A percentile compares a stretch with the other conserved stretches of the same genome.
These are phyloP conservation scores for Dryobates pubescens DNA, from an alignment of 2,797 vertebrate species.

Conservation along the genomic window DNA sequence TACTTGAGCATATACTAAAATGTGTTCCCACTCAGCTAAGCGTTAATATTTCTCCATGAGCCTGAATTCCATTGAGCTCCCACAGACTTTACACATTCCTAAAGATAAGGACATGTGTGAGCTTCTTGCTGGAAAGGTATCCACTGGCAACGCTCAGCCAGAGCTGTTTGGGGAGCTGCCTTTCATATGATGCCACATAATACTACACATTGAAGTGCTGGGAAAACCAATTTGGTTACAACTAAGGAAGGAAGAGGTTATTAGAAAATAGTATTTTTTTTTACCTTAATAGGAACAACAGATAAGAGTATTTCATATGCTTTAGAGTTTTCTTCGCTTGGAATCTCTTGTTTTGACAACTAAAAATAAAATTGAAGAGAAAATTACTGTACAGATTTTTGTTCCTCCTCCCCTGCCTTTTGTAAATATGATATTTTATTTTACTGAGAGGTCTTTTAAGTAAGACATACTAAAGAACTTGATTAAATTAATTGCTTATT, in stretches of 20 bases:
- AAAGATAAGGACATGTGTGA: background rate
- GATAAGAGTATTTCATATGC: background rate
- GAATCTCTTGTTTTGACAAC: background rate
- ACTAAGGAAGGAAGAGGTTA: background rate
- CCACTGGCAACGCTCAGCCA: background rate
- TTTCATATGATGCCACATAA: background rate
- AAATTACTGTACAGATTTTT: background rate
- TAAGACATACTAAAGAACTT: background rate
- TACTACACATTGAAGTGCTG: background rate
- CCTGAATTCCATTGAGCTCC: background rate
- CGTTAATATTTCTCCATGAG: background rate
- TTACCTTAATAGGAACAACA: background rate
- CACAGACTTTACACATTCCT: background rate
- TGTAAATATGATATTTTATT: background rate
- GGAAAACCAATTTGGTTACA: background rate
- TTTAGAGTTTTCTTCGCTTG: background rate
- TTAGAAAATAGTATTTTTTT: background rate
- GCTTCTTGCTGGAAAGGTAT: background rate
- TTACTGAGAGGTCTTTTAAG: background rate
- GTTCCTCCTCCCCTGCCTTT: background rate
- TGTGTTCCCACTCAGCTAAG: background rate
- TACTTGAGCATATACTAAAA: constrained; percentile 19
- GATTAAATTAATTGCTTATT: background rate
- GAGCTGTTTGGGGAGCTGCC: background rate
- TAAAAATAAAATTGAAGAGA: background rate